These are phyloP conservation scores for Anguilla pacifica DNA, from an alignment of 2,797 vertebrate genomes.

Conservation along the genomic window DNA sequence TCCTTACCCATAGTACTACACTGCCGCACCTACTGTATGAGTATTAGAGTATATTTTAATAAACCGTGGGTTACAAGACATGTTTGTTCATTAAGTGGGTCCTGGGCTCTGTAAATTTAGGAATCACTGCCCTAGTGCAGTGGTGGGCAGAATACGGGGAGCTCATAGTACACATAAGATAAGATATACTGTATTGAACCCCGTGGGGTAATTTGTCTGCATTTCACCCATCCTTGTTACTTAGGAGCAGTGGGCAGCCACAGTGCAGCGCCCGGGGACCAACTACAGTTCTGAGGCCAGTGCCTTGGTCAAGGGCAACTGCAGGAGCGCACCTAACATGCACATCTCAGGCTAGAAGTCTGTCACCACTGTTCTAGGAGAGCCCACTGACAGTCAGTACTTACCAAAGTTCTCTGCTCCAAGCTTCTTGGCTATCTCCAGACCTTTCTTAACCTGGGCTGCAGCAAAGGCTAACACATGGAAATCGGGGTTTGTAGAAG, in stretches of 20 bases:
- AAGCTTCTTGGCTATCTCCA: slow-evolving; percentile 69
- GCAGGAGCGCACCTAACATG: too few relatives aligned
- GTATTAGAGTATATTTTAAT: background rate
- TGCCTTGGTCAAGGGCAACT: too few relatives aligned
- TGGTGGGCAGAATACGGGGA: background rate
- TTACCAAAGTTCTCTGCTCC: slow-evolving; percentile 69
- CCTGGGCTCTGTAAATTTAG: background rate
- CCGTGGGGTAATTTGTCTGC: too few relatives aligned
- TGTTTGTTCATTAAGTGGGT: background rate
- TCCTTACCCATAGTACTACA: too few relatives aligned
- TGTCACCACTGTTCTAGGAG: background rate
- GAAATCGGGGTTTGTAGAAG: slow-evolving; percentile 68
- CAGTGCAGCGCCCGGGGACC: too few relatives aligned
- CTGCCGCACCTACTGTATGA: background rate
- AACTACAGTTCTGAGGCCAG: too few relatives aligned
- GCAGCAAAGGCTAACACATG: slow-evolving; percentile 68
- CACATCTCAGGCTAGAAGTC: background rate
- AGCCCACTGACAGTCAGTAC: background rate
- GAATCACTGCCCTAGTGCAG: background rate
- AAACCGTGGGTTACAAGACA: background rate
- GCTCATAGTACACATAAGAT: background rate
- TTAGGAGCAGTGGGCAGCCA: too few relatives aligned
- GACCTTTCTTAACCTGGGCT: slow-evolving; percentile 68
- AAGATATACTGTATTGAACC: too few relatives aligned
- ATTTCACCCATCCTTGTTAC: too few relatives aligned